Base-by-base conservation (phyloP, 2,113 vertebrate genomes). In the Uria aalge region DNA sequence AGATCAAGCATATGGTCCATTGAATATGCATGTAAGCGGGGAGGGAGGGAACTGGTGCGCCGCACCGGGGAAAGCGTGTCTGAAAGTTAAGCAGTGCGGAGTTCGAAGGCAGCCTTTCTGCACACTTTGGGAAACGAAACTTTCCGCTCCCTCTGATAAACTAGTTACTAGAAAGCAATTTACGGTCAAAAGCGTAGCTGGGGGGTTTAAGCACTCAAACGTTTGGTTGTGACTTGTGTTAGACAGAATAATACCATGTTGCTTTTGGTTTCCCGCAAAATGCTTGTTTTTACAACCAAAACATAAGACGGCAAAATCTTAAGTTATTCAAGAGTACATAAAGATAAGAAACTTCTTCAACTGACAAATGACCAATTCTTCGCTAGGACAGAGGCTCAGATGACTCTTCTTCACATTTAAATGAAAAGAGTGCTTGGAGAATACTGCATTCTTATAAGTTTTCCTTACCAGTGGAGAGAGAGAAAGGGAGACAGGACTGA, bases 1-100 rank as follows among this genome's bases (percentile, higher is more conserved):
- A 94, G 90, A 96, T 96, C 83, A 89, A 96, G 78, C 94, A 95
- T 93, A 97, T 88, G 93, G 96, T 87, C 77, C 68, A 77, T 85
- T 97, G 97, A 97, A 97, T 97, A 96, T 95, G 93, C 90, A 96
- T 96, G 85, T 48, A 36, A 94, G 63, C 0, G 0, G 32, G 64
- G 88, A 0, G 85, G 86, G 82, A 86, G 62, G 56, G 85, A 88
- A 59, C 22, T 84, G 48, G 14, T 80, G 86, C 32, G 67, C 50
- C 13, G 92, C 50, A 10, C 53, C 38, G 12, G 69, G 64, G 67
- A 84, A 64, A 94, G 79, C 7, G 6, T 69, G 45, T 53, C 92
- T 77, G 88, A 56, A 93, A 94, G 85, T 59, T 95, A 93, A 87
- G 38, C 67, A 80, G 60, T 0, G 36, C 3, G 2, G 74, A 53